phyloP scores from a whole-genome alignment of 2,113 vertebrate species.

The Phrynosoma platyrhinos region DNA sequence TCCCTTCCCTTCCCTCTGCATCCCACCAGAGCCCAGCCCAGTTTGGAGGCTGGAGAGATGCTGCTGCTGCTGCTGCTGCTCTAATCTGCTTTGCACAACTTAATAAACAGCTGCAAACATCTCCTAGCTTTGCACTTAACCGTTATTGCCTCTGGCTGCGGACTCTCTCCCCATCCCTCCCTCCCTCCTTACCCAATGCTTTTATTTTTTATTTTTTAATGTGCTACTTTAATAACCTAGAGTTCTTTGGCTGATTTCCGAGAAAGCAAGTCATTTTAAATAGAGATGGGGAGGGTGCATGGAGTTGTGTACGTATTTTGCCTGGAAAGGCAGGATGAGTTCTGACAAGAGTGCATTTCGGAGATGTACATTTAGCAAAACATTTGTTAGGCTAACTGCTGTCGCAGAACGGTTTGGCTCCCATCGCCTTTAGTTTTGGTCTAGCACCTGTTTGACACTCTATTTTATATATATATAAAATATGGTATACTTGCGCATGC shows the following conservation, averaged over 20 bases:
- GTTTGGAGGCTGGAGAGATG: neutral
- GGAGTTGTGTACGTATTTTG: neutral
- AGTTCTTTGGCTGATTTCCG: no score
- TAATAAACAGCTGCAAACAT: constrained; percentile 8
- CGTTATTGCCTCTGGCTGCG: neutral
- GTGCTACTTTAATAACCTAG: neutral
- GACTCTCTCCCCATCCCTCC: neutral
- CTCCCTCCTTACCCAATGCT: no score
- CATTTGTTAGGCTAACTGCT: no score
- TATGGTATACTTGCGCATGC: no score
- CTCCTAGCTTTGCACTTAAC: neutral
- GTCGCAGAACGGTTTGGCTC: no score
- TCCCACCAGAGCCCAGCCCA: neutral
- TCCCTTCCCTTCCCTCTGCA: neutral
- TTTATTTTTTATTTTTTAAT: no score
- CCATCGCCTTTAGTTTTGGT: no score
- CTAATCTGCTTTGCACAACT: constrained; percentile 10
- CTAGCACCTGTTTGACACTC: no score
- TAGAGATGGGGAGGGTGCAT: neutral
- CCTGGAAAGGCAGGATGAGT: no score
- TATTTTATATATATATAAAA: no score
- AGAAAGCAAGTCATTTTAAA: neutral
- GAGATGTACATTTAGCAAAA: no score
- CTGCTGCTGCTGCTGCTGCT: neutral
- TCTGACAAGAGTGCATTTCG: no score